Evolutionary conservation across 2,888 invertebrate genomes (phyloP), one percentile per base, ranked within the genome.

Genomic region (Synanthedon vespiformis): DNA sequence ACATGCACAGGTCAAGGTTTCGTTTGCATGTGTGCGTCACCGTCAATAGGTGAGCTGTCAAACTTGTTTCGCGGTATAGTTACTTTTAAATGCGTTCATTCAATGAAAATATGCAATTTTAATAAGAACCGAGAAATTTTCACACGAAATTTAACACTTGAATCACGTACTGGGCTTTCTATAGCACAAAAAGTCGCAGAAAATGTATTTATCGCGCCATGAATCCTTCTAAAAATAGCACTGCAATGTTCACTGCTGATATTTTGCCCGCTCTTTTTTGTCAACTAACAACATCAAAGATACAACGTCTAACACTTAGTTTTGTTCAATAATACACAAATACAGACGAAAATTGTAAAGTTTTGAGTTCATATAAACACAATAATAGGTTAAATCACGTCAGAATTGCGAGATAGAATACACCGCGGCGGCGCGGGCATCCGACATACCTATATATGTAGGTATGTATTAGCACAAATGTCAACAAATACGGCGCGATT

Each of bases 191-290:
- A 61, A 62, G 55, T 57, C 56, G 57, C 54, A 61, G 70, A 73
- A 73, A 73, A 67, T 66, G 66, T 60, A 34, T 69, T 68, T 69
- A 76, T 70, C 74, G 68, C 72, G 69, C 65, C 71, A 73, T 70
- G 67, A 67, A 70, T 72, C 68, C 58, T 66, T 70, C 86, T 86
- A 86, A 72, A 82, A 85, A 86, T 86, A 86, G 83, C 74, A 68
- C 57, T 55, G 64, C 68, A 70, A 74, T 77, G 72, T 70, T 76
- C 80, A 82, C 78, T 67, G 74, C 80, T 68, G 77, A 77, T 78
- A 34, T 82, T 78, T 72, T 63, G 71, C 78, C 80, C 82, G 83
- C 79, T 69, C 77, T 83, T 83, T 22, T 75, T 78, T 76, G 65
- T 67, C 64, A 63, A 62, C 68, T 69, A 70, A 73, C 72, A 10